Evolutionary conservation across 2,113 vertebrate species (phyloP).

Genomic region (Damaliscus lunatus): DNA sequence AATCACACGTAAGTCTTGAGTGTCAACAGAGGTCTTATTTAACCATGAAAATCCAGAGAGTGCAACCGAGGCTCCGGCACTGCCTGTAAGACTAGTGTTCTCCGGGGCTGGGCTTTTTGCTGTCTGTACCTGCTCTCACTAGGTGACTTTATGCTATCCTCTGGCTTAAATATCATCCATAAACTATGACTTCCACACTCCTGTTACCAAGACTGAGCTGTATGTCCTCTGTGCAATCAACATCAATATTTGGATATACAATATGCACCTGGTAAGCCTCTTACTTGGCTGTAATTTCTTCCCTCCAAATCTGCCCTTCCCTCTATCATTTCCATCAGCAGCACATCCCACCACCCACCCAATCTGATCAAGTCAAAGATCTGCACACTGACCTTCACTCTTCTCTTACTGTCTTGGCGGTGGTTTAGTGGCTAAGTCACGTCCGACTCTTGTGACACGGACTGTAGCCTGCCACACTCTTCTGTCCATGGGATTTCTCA

Average conservation of each 20-base stretch:
- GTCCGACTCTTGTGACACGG: accelerated
- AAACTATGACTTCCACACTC: neutral
- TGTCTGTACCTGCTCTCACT: neutral
- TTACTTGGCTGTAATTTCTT: neutral
- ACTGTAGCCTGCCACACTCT: neutral
- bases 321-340: neutral
- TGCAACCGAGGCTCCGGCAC: neutral
- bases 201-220: neutral
- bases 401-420: neutral
- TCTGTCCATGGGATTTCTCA: neutral
- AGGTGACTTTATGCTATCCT: neutral
- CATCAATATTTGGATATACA: neutral
- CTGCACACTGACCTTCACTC: accelerated
- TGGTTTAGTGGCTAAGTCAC: neutral
- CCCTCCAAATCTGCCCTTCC: neutral
- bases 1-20: constrained; percentile 16
- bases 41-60: neutral
- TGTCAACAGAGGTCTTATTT: constrained; percentile 35
- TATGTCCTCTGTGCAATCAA: neutral
- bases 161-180: neutral
- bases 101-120: neutral
- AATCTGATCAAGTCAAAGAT: neutral
- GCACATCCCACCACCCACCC: neutral
- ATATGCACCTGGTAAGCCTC: accelerated
- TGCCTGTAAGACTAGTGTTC: neutral